Conservation (phyloP, 2,797 vertebrate species). For the Rhinogobio ventralis region DNA sequence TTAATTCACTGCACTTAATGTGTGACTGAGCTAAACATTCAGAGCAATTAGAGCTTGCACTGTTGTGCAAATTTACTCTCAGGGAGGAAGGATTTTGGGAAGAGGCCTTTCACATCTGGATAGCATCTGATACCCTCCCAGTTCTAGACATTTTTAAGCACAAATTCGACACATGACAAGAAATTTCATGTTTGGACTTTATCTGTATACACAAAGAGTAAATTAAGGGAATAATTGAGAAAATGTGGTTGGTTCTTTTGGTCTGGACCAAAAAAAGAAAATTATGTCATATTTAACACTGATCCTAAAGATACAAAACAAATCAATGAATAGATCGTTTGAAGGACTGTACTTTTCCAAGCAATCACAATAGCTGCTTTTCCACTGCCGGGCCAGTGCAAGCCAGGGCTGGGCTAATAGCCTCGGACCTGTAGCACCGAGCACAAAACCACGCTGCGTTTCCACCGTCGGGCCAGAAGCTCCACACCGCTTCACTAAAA, state of each 20-base stretch:
- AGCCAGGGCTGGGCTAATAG: too few species aligned
- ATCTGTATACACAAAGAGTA: neutral
- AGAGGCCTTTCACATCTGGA: slow-evolving; percentile 15
- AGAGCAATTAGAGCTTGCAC: slow-evolving; percentile 47
- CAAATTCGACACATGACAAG: neutral
- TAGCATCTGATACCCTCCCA: neutral
- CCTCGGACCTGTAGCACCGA: too few species aligned
- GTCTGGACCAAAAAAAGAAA: too few species aligned
- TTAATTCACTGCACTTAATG: slow-evolving; percentile 61
- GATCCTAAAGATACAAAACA: too few species aligned
- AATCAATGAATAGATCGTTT: too few species aligned
- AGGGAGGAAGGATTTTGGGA: slow-evolving; percentile 12
- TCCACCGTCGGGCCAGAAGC: too few species aligned
- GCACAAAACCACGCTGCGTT: too few species aligned
- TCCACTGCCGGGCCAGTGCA: too few species aligned
- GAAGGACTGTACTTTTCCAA: neutral
- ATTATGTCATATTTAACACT: too few species aligned
- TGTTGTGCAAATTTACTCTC: slow-evolving; percentile 27
- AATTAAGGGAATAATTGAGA: neutral
- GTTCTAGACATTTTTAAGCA: neutral
- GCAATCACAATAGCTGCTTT: neutral
- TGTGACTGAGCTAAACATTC: slow-evolving; percentile 55
- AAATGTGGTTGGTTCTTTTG: neutral
- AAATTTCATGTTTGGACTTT: neutral
- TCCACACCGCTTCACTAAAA: too few species aligned